Base-by-base conservation (phyloP, 2,888 invertebrate genomes). In the Crocallis elinguaria region DNA sequence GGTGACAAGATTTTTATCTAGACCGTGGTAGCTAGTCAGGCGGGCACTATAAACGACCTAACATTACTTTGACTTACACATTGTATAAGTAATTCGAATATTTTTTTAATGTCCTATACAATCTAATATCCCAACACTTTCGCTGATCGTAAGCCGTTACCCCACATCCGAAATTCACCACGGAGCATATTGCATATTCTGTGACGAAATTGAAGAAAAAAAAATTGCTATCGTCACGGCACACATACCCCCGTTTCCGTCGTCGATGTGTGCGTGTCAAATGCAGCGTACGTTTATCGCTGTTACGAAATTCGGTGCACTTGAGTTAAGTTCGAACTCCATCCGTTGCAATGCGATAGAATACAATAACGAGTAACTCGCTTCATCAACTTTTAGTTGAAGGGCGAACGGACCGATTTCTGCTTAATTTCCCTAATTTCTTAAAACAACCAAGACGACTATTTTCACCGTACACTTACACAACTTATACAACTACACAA, bases 281-380 rank as follows among this genome's bases (percentile, higher is more conserved):
- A 35, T 35, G 17, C 19, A 21, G 30, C 16, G 29, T 42, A 38
- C 32, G 43, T 35, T 35, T 12, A 8, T 8, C 14, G 43, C 13
- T 36, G 27, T 53, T 53, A 48, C 60, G 55, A 55, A 35, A 48
- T 53, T 37, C 33, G 7, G 37, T 43, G 42, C 48, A 53, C 25
- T 53, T 12, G 36, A 23, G 37, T 53, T 37, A 32, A 14, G 32
- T 2, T 38, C 2, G 2, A 6, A 1, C 5, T 39, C 11, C 13
- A 30, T 16, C n/a, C 12, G 1, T 1, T 23, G 11, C 5, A 19
- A 1, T 17, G 25, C 38, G 7, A 44, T 35, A 38, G 19, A 1
- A 14, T 14, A 13, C 16, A 14, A n/a, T 21, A 19, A 6, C 8
- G n/a, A 8, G 27, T 27, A 27, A n/a, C n/a, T n/a, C n/a, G n/a